Percentiles rank a stretch among this genome's conserved stretches.
Conservation (phyloP, 2,113 vertebrate genomes). For the Brachyistius frenatus region DNA sequence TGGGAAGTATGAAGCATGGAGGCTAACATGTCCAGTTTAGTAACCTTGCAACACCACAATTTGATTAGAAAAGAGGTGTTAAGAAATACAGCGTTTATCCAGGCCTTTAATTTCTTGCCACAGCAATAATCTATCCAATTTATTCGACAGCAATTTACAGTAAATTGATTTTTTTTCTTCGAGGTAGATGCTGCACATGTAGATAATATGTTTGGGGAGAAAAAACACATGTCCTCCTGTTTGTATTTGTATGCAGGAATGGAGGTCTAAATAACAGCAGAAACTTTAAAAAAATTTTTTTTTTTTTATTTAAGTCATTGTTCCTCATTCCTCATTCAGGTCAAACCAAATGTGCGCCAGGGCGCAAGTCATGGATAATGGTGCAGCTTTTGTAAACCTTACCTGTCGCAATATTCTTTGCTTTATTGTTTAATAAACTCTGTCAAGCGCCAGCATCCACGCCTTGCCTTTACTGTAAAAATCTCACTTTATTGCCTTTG, state of each 20-base stretch:
- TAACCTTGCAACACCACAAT: too few relatives aligned
- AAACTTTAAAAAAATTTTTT: constrained; percentile 18
- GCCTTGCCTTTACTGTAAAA: constrained; percentile 34
- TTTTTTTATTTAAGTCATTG: constrained; percentile 34
- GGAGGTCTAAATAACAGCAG: constrained; percentile 14
- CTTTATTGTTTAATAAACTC: constrained; percentile 51
- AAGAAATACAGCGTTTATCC: too few relatives aligned
- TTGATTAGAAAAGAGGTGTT: too few relatives aligned
- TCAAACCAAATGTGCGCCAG: constrained; percentile 13
- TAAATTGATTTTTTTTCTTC: not conserved
- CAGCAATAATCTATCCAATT: not conserved
- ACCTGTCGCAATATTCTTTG: constrained; percentile 14
- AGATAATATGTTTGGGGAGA: not conserved
- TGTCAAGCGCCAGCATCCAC: constrained; percentile 10
- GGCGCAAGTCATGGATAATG: constrained; percentile 33
- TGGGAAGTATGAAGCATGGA: too few relatives aligned
- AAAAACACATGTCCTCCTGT: not conserved
- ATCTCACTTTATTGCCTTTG: constrained; percentile 16
- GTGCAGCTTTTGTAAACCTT: constrained; percentile 34
- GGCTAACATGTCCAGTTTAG: too few relatives aligned
- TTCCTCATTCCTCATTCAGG: constrained; percentile 25
- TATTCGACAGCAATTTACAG: not conserved
- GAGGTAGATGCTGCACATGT: too few relatives aligned
- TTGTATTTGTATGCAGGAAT: constrained; percentile 23
- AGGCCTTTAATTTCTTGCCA: too few relatives aligned